A percentile compares a stretch with the other conserved stretches of the same genome.
Evolutionary conservation across 1,140 invertebrate species (phyloP).

Genomic region (Steinernema feltiae): DNA sequence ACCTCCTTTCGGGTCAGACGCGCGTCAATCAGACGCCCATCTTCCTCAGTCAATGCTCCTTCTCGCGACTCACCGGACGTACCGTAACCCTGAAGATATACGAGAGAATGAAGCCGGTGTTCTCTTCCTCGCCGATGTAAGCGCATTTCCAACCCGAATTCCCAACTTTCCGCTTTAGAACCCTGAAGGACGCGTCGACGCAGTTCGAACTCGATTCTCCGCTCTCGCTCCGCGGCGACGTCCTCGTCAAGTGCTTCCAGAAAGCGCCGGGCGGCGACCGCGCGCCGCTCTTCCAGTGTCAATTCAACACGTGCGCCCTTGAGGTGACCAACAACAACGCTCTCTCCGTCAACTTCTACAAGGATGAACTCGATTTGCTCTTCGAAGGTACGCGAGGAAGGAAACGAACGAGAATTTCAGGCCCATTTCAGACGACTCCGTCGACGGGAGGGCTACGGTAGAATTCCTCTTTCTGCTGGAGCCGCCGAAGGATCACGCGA

Average conservation of each 20-base stretch:
- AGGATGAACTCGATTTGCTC: slow-evolving; percentile 71
- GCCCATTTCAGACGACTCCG: slow-evolving; percentile 59
- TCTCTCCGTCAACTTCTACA: slow-evolving; percentile 73
- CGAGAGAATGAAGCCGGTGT: slow-evolving; percentile 75
- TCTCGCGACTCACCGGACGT: slow-evolving; percentile 69
- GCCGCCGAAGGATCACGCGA: slow-evolving; percentile 62
- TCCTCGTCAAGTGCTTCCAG: slow-evolving; percentile 81
- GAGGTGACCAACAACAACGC: slow-evolving; percentile 59
- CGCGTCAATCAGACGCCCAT: slow-evolving; percentile 77
- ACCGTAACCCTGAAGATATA: slow-evolving; percentile 65
- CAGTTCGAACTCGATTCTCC: slow-evolving; percentile 64
- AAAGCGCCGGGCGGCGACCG: slow-evolving; percentile 60
- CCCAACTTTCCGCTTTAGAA: slow-evolving; percentile 16
- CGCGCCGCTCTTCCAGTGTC: slow-evolving; percentile 70
- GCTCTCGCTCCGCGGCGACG: slow-evolving; percentile 76
- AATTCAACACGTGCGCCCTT: slow-evolving; percentile 87
- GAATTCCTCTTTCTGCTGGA: slow-evolving; percentile 74
- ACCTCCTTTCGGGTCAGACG: slow-evolving; percentile 77
- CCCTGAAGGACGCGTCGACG: slow-evolving; percentile 56
- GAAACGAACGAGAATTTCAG: background rate
- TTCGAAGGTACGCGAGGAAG: slow-evolving; percentile 45
- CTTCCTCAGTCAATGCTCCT: slow-evolving; percentile 76
- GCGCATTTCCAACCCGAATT: slow-evolving; percentile 57
- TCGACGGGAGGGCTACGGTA: slow-evolving; percentile 69
- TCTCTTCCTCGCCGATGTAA: slow-evolving; percentile 74